Percentiles rank a stretch among this genome's conserved stretches.
These are phyloP conservation scores for Sebastes taczanowskii DNA, from an alignment of 2,797 vertebrate genomes.

Conservation along the genomic window DNA sequence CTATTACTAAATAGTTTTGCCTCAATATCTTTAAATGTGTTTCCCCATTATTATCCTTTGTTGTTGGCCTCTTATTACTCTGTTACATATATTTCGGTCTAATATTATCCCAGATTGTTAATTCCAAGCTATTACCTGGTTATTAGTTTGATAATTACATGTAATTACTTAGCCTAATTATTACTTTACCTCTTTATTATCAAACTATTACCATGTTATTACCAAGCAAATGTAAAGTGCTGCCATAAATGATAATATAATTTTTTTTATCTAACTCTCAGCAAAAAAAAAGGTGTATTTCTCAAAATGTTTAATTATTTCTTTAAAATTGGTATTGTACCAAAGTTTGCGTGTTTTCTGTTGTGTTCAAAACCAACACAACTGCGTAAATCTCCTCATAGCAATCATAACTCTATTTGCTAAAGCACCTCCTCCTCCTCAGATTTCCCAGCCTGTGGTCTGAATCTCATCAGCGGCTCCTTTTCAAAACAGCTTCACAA, in stretches of 20 bases:
- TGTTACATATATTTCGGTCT: too few species aligned
- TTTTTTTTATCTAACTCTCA: neutral
- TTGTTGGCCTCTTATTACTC: too few species aligned
- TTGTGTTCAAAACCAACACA: conserved; percentile 26
- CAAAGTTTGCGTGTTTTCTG: conserved; percentile 2
- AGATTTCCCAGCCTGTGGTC: conserved; percentile 83
- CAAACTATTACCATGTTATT: neutral
- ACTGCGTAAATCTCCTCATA: conserved; percentile 18
- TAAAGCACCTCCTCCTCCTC: conserved; percentile 17
- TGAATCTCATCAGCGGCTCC: conserved; percentile 90
- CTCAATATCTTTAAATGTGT: too few species aligned
- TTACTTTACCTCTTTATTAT: too few species aligned
- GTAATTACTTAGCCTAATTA: too few species aligned
- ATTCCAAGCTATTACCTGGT: too few species aligned
- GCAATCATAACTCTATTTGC: conserved; percentile 58
- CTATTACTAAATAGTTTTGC: too few species aligned
- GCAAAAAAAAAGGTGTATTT: neutral
- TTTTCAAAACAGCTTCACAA: conserved; percentile 91
- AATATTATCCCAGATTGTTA: too few species aligned
- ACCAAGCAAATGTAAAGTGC: neutral
- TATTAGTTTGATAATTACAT: too few species aligned
- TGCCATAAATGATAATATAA: neutral
- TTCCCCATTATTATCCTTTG: too few species aligned
- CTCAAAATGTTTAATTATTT: neutral
- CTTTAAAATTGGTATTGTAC: neutral